Evolutionary conservation across 2,797 vertebrate species (phyloP).

Genomic region (Takifugu rubripes): DNA sequence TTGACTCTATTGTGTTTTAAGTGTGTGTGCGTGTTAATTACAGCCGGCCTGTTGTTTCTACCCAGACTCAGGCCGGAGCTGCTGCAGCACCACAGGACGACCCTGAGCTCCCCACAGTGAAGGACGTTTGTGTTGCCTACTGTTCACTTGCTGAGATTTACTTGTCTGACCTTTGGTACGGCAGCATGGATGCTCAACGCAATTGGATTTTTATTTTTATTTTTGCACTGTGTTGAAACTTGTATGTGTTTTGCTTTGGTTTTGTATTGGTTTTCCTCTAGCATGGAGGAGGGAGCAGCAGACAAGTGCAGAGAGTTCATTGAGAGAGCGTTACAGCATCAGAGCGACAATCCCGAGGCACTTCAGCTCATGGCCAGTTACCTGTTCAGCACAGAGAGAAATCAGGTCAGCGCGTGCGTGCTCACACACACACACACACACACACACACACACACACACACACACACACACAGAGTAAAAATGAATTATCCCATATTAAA

Average conservation of each 20-base stretch:
- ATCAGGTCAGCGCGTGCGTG: conserved; percentile 67
- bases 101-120: conserved; percentile 53
- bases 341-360: conserved; percentile 79
- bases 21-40: too few species aligned
- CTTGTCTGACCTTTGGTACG: conserved; percentile 84
- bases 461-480: conserved; percentile 16
- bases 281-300: conserved; percentile 80
- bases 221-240: conserved; percentile 23
- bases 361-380: conserved; percentile 86
- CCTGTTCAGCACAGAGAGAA: conserved; percentile 80
- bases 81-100: conserved; percentile 51
- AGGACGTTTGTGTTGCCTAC: conserved; percentile 79
- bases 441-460: conserved; percentile 18
- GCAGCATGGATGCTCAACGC: conserved; percentile 7
- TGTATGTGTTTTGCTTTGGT: neutral
- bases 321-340: conserved; percentile 75
- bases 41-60: neutral
- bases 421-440: conserved; percentile 19
- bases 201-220: neutral
- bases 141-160: conserved; percentile 84
- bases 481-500: conserved; percentile 70
- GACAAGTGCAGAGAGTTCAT: conserved; percentile 79
- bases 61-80: conserved; percentile 61
- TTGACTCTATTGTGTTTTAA: too few species aligned
- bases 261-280: conserved; percentile 41